Evolutionary conservation across 1,140 invertebrate genomes (phyloP), one percentile per base, ranked within the genome.

Genomic region (Helicorthomorpha holstii): DNA sequence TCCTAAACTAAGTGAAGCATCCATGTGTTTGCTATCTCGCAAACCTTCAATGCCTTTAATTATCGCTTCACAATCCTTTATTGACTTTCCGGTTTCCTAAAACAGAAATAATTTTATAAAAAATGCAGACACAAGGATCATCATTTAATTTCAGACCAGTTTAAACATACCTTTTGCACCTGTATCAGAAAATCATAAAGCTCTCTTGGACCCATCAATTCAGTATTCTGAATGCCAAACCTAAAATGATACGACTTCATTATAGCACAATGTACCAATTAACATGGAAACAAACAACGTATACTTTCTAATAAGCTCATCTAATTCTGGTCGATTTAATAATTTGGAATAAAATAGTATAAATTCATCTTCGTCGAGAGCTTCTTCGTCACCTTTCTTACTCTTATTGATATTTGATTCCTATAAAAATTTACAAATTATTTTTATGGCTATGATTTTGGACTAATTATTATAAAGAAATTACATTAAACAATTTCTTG

Each of bases 281-380:
- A 34, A 7, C 29, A 10, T 49, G 4, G 10, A 27, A 25, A 38
- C 21, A 26, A 44, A 19, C 19, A 7, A 7, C 19, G 63, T 60
- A n/a, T 65, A 76, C 73, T 64, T 68, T 48, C 67, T 58, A 58
- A 73, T 76, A 16, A 77, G 49, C 46, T 70, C 65, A 50, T 74
- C 69, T 14, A 77, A 50, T 56, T 76, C 75, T 21, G 69, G 66
- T 51, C 74, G 64, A 41, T 67, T 63, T 23, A 71, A 66, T 1
- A 77, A 59, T 3, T 63, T 58, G 44, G 71, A 65, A 57, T 75
- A 76, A 58, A 77, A 76, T 2, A 60, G 54, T 22, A 76, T 66
- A 62, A 77, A 77, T 60, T 77, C 75, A 3, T 74, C 65, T 21
- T 64, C 65, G 58, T 76, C 73, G 43, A 77, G 58, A 2, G 67